These are phyloP conservation scores for Rhinolophus ferrumequinum DNA, from an alignment of 2,113 vertebrate species.

Conservation along the genomic window DNA sequence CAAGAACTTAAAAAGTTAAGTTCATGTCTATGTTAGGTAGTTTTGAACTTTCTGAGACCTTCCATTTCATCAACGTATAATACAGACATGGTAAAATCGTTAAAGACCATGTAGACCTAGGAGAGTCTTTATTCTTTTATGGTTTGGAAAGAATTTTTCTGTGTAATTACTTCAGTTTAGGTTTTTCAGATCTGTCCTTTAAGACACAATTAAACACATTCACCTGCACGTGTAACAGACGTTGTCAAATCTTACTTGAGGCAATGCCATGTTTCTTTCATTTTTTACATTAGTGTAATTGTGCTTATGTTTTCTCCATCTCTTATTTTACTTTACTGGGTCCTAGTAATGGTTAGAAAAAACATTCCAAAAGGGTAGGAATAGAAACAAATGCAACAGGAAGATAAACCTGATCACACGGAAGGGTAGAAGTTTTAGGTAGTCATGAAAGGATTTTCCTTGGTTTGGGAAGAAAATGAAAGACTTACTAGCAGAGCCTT, in stretches of 20 bases:
- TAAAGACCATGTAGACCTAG: background rate
- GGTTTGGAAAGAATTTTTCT: slow-evolving; percentile 25
- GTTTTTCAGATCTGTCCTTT: slow-evolving; percentile 9
- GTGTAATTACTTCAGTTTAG: background rate
- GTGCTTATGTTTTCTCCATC: slow-evolving; percentile 3
- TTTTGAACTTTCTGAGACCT: background rate
- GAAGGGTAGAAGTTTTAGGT: background rate
- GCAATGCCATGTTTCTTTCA: background rate
- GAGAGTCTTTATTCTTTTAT: background rate
- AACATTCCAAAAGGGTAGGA: background rate
- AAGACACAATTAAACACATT: slow-evolving; percentile 2
- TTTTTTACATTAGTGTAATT: background rate
- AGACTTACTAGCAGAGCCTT: background rate
- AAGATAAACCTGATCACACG: background rate
- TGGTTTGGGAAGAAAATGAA: background rate
- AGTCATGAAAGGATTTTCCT: background rate
- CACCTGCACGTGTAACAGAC: background rate
- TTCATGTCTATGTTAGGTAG: background rate
- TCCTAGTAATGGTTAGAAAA: background rate
- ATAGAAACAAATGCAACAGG: background rate
- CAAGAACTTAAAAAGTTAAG: slow-evolving; percentile 12
- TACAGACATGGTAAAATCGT: background rate
- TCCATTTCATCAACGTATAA: background rate
- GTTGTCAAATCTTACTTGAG: background rate
- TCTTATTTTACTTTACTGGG: slow-evolving; percentile 25